Base-by-base conservation (phyloP, 2,888 invertebrate species). In the Aphidius colemani region DNA sequence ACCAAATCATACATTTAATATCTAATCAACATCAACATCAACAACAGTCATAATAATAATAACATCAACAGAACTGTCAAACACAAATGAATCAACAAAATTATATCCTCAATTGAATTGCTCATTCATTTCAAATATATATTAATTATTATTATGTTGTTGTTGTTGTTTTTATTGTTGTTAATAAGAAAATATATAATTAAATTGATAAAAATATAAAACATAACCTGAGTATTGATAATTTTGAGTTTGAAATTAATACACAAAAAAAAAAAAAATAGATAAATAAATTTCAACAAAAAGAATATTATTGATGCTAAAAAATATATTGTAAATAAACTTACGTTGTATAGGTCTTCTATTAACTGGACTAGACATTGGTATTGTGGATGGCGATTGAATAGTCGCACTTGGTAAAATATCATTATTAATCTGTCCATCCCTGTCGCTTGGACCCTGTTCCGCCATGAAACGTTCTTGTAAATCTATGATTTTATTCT, bases 401-500 rank as follows among this genome's bases (percentile, higher is more conserved):
- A 51, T 11, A 39, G 56, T 68, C 63, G 74, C 74, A 75, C 71
- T 78, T 74, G 77, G 71, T 70, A 75, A 77, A 75, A 81, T 74
- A 75, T 80, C 81, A 75, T 78, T 82, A 75, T 78, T 82, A 83
- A 84, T 82, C 84, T 85, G 85, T 81, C 85, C 86, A 83, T 86
- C 86, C 81, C 86, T 84, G 79, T 85, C 87, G 81, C 83, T 81
- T 74, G 86, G 85, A 84, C 86, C 88, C 84, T 87, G 88, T 85
- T 86, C 89, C 81, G 88, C 89, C 83, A 89, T 88, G 74, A 95
- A 86, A 77, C 91, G 88, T 81, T 91, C 91, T 84, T 95, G 89
- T 83, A 95, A 86, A 79, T 89, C 90, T 84, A 91, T 88, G 80
- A 95, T 87, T 87, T 90, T 93, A 78, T 90, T 91, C 83, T 90